phyloP scores from a whole-genome alignment of 2,888 invertebrate genomes.

The Lumbricus terrestris region DNA sequence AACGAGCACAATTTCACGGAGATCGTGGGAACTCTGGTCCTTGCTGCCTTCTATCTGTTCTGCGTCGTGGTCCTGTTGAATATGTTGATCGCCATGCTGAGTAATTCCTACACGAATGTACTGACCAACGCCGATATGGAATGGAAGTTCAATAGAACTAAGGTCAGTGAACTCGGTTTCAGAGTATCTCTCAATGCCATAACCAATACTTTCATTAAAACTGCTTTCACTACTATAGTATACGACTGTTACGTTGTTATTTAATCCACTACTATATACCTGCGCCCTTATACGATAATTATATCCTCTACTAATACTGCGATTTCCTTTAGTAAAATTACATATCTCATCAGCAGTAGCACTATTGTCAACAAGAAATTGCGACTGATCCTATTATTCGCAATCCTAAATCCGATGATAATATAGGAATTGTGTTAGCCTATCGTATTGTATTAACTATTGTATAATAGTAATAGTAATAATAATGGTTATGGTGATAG shows the following conservation, averaged over 20 bases:
- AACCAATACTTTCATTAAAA: not conserved
- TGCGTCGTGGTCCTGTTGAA: slow-evolving; percentile 42
- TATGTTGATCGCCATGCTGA: slow-evolving; percentile 46
- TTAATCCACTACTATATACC: too few species aligned
- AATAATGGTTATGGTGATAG: not conserved
- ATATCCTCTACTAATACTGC: not conserved
- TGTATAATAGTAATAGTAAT: not conserved
- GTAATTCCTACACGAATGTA: slow-evolving; percentile 39
- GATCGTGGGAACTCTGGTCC: slow-evolving; percentile 35
- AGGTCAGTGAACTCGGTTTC: slow-evolving; percentile 15
- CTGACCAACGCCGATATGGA: slow-evolving; percentile 38
- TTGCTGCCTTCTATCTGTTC: slow-evolving; percentile 37
- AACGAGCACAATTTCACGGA: slow-evolving; percentile 39
- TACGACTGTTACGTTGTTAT: too few species aligned
- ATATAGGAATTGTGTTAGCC: not conserved
- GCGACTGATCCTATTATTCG: not conserved
- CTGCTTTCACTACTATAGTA: too few species aligned
- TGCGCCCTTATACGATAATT: too few species aligned
- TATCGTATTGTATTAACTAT: not conserved
- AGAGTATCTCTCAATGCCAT: not conserved
- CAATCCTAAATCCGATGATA: not conserved
- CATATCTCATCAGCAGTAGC: not conserved
- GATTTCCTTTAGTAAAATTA: not conserved
- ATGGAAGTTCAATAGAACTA: slow-evolving; percentile 39
- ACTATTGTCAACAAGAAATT: not conserved